phyloP scores from a whole-genome alignment of 2,888 invertebrate species.

The Charanyca ferruginea region DNA sequence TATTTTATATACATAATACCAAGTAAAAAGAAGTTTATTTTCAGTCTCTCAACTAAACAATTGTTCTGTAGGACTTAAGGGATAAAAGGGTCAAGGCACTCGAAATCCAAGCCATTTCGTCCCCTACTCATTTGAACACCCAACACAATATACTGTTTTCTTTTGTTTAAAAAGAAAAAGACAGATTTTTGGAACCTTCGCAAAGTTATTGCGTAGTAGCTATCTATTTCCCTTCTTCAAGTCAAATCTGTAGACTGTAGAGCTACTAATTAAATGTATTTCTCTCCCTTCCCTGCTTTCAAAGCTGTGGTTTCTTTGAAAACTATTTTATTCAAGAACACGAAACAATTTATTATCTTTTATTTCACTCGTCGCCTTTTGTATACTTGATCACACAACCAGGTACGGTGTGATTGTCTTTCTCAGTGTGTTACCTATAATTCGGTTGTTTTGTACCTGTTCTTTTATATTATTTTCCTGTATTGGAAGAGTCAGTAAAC shows the following conservation, averaged over 20 bases:
- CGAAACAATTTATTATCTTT: constrained; percentile 16
- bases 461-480: neutral
- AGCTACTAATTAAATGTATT: neutral
- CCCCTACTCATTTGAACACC: constrained; percentile 42
- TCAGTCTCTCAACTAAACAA: constrained; percentile 46
- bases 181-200: neutral
- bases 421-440: neutral
- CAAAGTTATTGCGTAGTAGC: neutral
- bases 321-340: constrained; percentile 20
- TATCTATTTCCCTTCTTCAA: neutral
- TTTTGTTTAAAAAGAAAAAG: constrained; percentile 9
- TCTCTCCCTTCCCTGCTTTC: neutral
- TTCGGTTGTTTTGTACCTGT: constrained; percentile 11
- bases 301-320: constrained; percentile 4
- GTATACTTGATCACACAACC: constrained; percentile 19
- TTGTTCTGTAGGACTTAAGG: constrained; percentile 51
- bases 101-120: constrained; percentile 53
- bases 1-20: too few species aligned
- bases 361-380: constrained; percentile 17
- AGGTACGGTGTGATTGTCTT: neutral
- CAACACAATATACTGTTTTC: constrained; percentile 27
- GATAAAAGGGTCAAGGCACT: constrained; percentile 65
- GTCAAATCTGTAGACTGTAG: neutral
- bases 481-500: neutral
- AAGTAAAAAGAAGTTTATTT: constrained; percentile 48